Evolutionary conservation across 1,140 invertebrate species (phyloP).

Genomic region (Microplitis demolitor): DNA sequence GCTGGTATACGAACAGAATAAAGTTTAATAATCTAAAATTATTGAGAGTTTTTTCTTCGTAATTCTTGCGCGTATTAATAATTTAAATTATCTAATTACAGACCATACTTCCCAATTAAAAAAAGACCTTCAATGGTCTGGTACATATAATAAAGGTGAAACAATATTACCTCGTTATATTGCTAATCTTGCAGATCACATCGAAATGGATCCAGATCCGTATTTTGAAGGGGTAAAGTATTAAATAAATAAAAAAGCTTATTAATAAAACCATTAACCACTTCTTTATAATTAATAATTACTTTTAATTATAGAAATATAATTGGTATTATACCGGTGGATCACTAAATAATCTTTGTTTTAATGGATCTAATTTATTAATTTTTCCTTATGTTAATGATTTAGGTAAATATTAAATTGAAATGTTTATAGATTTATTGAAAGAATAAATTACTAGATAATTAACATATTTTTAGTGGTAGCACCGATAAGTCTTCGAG

Average conservation of each 20-base stretch:
- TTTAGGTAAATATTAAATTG: constrained; percentile 35
- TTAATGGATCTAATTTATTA: constrained; percentile 42
- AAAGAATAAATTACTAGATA: background rate
- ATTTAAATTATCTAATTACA: constrained; percentile 17
- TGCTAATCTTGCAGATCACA: constrained; percentile 47
- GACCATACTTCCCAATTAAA: constrained; percentile 30
- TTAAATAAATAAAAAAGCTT: background rate
- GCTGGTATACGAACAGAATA: too few species aligned
- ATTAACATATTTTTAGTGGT: constrained; percentile 39
- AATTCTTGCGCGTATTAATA: too few species aligned
- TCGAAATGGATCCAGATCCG: constrained; percentile 56
- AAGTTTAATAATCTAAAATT: too few species aligned
- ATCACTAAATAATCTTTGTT: constrained; percentile 38
- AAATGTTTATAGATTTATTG: constrained; percentile 6
- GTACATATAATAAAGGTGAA: background rate
- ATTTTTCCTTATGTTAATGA: constrained; percentile 51
- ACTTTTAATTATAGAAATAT: constrained; percentile 40
- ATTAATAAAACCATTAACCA: background rate
- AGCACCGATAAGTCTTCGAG: constrained; percentile 30
- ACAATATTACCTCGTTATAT: constrained; percentile 45
- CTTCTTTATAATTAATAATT: constrained; percentile 14
- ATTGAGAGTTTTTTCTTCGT: too few species aligned
- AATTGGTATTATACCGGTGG: constrained; percentile 60
- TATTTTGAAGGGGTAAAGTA: constrained; percentile 50
- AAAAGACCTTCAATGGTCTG: constrained; percentile 38